Evolutionary conservation across 2,113 vertebrate species (phyloP).

Genomic region (Cephalopholis sonnerati): DNA sequence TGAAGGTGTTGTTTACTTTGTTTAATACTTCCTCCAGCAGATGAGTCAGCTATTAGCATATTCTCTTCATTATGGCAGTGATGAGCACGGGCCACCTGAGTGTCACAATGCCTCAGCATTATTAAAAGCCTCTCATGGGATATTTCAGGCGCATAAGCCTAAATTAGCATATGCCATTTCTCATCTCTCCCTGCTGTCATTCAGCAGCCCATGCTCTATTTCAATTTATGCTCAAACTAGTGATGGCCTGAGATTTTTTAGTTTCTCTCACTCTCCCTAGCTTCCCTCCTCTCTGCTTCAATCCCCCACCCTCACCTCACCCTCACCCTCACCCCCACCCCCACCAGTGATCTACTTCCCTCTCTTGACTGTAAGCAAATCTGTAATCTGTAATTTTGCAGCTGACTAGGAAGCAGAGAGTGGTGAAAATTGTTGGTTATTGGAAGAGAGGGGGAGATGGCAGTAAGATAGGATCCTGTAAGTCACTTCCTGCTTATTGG

Average conservation of each 20-base stretch:
- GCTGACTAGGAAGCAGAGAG: conserved; percentile 75
- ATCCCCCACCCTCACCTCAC: background rate
- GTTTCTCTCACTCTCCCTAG: conserved; percentile 34
- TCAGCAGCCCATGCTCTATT: conserved; percentile 51
- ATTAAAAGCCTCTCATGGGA: conserved; percentile 73
- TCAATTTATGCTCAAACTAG: conserved; percentile 51
- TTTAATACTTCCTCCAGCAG: conserved; percentile 65
- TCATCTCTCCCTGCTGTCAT: conserved; percentile 76
- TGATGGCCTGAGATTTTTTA: conserved; percentile 43
- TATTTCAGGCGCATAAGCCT: conserved; percentile 43
- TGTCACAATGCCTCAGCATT: conserved; percentile 71
- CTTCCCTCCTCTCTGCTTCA: conserved; percentile 39
- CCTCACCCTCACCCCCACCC: background rate
- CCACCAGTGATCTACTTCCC: conserved; percentile 55
- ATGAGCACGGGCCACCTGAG: conserved; percentile 71
- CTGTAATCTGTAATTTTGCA: conserved; percentile 76
- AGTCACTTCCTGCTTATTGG: conserved; percentile 34
- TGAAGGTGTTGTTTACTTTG: conserved; percentile 62
- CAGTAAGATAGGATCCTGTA: conserved; percentile 37
- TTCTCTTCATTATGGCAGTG: conserved; percentile 70
- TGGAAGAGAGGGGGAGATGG: conserved; percentile 48
- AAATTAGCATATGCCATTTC: conserved; percentile 78
- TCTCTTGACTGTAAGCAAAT: conserved; percentile 63
- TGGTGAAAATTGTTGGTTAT: conserved; percentile 66
- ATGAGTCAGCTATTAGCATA: conserved; percentile 78